Conservation (phyloP, 2,888 invertebrate species). For the Chromoteleia sp. region DNA sequence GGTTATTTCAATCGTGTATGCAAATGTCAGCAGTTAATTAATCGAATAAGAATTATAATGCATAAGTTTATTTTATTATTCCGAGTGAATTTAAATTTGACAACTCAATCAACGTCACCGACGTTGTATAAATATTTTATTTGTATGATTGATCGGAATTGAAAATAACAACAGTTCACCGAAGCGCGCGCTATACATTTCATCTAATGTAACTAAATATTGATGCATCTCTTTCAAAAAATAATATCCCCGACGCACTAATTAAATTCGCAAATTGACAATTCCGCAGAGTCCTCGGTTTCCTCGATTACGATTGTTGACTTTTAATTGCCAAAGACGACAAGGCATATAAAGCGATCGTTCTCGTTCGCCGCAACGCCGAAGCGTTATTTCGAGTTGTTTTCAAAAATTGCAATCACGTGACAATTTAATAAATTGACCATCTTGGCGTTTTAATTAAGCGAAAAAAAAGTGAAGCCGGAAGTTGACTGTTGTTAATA, state of each 20-base stretch:
- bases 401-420: conserved; percentile 4
- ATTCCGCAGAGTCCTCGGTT: conserved; percentile 1
- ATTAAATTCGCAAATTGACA: conserved; percentile 23
- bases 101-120: conserved; percentile 3
- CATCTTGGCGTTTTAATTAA: conserved; percentile 14
- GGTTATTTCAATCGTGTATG: too few species aligned
- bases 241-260: conserved; percentile 4
- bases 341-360: neutral
- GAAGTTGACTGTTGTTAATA: neutral
- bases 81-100: neutral
- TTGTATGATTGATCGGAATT: conserved; percentile 4
- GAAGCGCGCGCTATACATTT: neutral
- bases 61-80: neutral
- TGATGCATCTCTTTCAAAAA: conserved; percentile 1
- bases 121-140: neutral
- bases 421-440: neutral
- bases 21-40: too few species aligned
- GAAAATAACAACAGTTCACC: neutral
- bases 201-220: neutral
- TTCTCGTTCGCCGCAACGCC: neutral
- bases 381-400: neutral
- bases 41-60: too few species aligned
- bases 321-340: conserved; percentile 23
- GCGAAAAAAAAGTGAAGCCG: neutral
- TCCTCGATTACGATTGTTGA: conserved; percentile 13